Evolutionary conservation across 1,140 invertebrate species (phyloP).

Genomic region (Drosophila pseudoananassae): DNA sequence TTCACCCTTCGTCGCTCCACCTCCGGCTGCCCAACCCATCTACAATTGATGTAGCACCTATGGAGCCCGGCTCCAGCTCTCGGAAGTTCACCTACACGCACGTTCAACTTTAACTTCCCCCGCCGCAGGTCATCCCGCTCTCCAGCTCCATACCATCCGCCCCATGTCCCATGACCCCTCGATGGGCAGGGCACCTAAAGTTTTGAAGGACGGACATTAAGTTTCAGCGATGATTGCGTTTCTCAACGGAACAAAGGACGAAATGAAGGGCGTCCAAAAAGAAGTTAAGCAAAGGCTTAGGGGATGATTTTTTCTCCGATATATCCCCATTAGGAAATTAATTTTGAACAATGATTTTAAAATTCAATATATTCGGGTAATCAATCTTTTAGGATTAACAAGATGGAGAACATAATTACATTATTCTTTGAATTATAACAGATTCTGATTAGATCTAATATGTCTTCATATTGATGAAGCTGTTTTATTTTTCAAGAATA

Average conservation of each 20-base stretch:
- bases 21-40: slow-evolving; percentile 55
- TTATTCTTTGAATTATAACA: too few species aligned
- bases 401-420: too few species aligned
- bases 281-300: slow-evolving; percentile 32
- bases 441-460: too few species aligned
- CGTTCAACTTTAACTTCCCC: slow-evolving; percentile 50
- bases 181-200: slow-evolving; percentile 60
- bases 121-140: slow-evolving; percentile 65
- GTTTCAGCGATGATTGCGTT: slow-evolving; percentile 69
- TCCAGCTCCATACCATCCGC: slow-evolving; percentile 2
- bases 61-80: slow-evolving; percentile 31
- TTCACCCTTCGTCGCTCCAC: slow-evolving; percentile 17
- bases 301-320: background rate
- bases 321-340: background rate
- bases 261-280: slow-evolving; percentile 49
- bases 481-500: too few species aligned
- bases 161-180: slow-evolving; percentile 3
- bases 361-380: too few species aligned
- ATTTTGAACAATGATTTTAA: background rate
- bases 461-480: too few species aligned
- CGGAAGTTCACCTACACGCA: slow-evolving; percentile 34
- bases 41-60: slow-evolving; percentile 81
- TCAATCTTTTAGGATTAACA: too few species aligned
- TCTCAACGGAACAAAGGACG: background rate
- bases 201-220: slow-evolving; percentile 75